phyloP scores from a whole-genome alignment of 2,888 invertebrate species.

The Coecobrya sp. region DNA sequence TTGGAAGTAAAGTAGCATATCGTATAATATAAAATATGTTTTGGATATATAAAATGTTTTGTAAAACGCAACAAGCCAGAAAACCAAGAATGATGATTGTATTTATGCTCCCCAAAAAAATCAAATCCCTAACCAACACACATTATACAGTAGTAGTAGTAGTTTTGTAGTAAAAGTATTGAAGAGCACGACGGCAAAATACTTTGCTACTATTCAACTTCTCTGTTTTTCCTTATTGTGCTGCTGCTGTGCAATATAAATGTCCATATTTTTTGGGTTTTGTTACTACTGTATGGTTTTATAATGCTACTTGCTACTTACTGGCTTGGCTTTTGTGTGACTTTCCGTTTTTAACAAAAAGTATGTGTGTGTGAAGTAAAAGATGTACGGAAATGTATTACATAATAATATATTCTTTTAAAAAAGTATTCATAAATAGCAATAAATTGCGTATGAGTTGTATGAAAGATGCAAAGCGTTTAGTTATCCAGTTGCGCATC shows the following conservation, averaged over 20 bases:
- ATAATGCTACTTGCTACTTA: too few relatives aligned
- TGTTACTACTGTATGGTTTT: background rate
- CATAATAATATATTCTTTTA: background rate
- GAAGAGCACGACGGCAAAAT: background rate
- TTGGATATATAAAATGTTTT: background rate
- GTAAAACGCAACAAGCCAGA: constrained; percentile 46
- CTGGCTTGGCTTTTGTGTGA: background rate
- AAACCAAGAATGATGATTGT: constrained; percentile 37
- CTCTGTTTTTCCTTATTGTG: constrained; percentile 39
- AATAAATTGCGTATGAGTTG: background rate
- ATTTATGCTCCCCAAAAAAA: constrained; percentile 48
- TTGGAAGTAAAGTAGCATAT: too few relatives aligned
- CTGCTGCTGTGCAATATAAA: background rate
- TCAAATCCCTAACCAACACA: constrained; percentile 32
- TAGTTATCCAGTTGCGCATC: background rate
- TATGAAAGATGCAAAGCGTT: background rate
- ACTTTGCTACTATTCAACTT: background rate
- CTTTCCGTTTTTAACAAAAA: constrained; percentile 13
- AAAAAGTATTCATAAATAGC: background rate
- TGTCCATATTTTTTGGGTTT: constrained; percentile 43
- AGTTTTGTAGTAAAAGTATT: background rate
- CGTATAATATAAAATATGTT: background rate
- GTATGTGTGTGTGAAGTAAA: background rate
- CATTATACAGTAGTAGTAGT: background rate
- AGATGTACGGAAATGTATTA: background rate